phyloP scores from a whole-genome alignment of 2,797 vertebrate species.

The Champsocephalus esox region DNA sequence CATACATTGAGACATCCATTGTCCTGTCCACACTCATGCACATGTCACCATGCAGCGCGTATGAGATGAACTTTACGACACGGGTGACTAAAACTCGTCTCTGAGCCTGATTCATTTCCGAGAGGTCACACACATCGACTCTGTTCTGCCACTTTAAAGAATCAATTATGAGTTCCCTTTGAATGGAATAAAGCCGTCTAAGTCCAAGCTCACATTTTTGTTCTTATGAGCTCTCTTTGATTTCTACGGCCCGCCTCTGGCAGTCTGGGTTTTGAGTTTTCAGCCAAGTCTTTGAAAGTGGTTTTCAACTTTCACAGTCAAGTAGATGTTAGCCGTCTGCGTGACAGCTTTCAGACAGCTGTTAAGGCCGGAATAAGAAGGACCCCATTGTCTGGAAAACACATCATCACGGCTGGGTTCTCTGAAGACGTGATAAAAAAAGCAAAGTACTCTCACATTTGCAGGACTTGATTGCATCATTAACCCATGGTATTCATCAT shows the following conservation, averaged over 20 bases:
- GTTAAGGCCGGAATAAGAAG: conserved; percentile 50
- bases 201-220: conserved; percentile 48
- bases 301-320: conserved; percentile 65
- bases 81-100: conserved; percentile 42
- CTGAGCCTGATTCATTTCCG: conserved; percentile 45
- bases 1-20: conserved; percentile 57
- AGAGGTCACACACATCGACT: conserved; percentile 52
- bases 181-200: conserved; percentile 41
- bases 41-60: conserved; percentile 35
- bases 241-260: conserved; percentile 69
- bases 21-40: conserved; percentile 37
- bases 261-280: conserved; percentile 43
- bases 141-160: conserved; percentile 43
- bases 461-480: background rate
- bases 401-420: background rate
- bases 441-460: conserved; percentile 17
- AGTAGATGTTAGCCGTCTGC: conserved; percentile 65
- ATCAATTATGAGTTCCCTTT: conserved; percentile 56
- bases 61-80: conserved; percentile 46
- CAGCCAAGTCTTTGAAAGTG: conserved; percentile 67
- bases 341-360: conserved; percentile 72
- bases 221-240: conserved; percentile 62
- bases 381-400: conserved; percentile 41
- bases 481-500: background rate
- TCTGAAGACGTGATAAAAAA: conserved; percentile 22